A percentile compares a stretch with the other conserved stretches of the same genome.
These are phyloP conservation scores for Novumbra hubbsi DNA, from an alignment of 2,797 vertebrate genomes.

Conservation along the genomic window DNA sequence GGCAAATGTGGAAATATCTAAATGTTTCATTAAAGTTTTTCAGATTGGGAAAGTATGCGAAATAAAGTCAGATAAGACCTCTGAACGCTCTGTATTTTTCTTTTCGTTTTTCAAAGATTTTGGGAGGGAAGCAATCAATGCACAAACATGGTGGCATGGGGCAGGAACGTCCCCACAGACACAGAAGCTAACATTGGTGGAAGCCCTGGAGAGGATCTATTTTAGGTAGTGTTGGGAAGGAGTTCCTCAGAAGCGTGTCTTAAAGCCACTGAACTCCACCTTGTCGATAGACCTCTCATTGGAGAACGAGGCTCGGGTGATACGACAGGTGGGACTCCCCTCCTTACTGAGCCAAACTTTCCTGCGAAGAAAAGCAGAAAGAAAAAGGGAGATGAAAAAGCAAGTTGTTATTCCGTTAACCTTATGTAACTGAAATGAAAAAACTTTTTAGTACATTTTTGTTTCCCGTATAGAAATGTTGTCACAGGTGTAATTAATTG, in stretches of 20 bases:
- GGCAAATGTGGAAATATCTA: neutral
- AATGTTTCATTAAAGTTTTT: neutral
- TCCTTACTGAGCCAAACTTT: slow-evolving; percentile 87
- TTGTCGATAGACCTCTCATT: slow-evolving; percentile 82
- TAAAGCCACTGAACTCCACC: slow-evolving; percentile 83
- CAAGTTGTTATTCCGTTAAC: neutral
- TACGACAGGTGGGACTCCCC: slow-evolving; percentile 86
- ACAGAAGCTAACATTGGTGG: neutral
- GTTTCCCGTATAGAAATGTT: neutral
- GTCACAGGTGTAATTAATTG: neutral
- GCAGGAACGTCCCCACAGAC: neutral
- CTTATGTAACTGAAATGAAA: neutral
- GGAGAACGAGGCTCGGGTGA: slow-evolving; percentile 80
- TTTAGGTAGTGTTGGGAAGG: neutral
- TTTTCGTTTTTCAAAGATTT: neutral
- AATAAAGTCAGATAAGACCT: neutral
- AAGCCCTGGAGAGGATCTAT: neutral
- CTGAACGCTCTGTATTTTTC: neutral
- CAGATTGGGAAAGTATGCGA: neutral
- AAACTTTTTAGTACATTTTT: neutral
- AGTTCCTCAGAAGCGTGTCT: slow-evolving; percentile 77
- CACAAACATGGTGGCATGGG: neutral
- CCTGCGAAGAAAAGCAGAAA: slow-evolving; percentile 65
- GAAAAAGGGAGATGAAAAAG: neutral
- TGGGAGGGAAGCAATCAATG: neutral